phyloP scores from a whole-genome alignment of 1,140 invertebrate species.

The Megalonaias nervosa region DNA sequence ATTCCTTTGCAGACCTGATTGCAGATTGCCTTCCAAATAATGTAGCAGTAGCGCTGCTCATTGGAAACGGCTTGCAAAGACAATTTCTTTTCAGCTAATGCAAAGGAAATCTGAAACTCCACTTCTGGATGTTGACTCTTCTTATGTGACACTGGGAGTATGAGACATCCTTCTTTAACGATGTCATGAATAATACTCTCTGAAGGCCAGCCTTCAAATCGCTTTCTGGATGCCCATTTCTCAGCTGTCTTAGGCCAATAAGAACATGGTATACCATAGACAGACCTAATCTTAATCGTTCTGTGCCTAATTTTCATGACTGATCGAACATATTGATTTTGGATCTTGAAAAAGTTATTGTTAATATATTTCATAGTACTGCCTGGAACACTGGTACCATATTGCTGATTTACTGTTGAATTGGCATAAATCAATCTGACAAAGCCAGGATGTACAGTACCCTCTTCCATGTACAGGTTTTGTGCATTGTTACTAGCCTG shows the following conservation, averaged over 20 bases:
- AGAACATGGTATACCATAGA: background rate
- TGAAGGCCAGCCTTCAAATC: constrained; percentile 12
- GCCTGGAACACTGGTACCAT: background rate
- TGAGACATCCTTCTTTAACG: background rate
- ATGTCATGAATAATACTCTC: constrained; percentile 1
- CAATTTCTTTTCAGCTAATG: constrained; percentile 6
- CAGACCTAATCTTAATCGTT: background rate
- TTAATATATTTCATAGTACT: background rate
- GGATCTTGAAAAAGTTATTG: background rate
- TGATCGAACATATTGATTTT: background rate
- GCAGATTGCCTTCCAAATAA: constrained; percentile 7
- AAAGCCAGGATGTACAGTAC: too few relatives aligned
- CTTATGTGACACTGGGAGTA: constrained; percentile 7
- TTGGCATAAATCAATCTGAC: background rate
- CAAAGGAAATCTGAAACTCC: constrained; percentile 25
- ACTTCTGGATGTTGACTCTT: constrained; percentile 1
- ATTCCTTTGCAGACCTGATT: background rate
- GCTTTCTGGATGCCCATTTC: constrained; percentile 7
- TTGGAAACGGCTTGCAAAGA: constrained; percentile 7
- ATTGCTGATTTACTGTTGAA: background rate
- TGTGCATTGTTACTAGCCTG: background rate
- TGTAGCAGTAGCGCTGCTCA: constrained; percentile 22
- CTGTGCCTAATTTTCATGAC: background rate
- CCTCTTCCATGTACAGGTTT: background rate
- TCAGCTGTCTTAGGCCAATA: constrained; percentile 19